Evolutionary conservation across 2,888 invertebrate species (phyloP), one percentile per base, ranked within the genome.

Genomic region (Lepetodrilus schrolli): DNA sequence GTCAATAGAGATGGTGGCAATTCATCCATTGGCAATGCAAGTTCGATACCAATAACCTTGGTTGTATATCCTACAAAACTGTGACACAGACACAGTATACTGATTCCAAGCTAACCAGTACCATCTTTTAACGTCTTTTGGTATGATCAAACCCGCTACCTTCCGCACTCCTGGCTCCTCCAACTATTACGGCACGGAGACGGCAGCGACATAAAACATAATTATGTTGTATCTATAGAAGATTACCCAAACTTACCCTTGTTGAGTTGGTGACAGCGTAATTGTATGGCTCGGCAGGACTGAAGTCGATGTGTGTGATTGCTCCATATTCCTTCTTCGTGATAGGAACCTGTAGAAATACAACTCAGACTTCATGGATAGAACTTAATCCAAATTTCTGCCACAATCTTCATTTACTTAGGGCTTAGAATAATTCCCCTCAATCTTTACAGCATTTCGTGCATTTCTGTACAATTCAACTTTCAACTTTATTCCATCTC

Each of bases 231-330:
- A 37, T 7, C 38, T 10, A 37, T 10, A 13, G 7, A 13, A 43
- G 43, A 17, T 3, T 1, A 4, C n/a, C 4, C 13, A 43, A 20
- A 74, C 88, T 90, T 81, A 97, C 95, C 88, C 96, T 93, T 0
- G 96, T 95, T 0, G 97, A 97, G 88, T 95, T 96, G 72, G 98
- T 97, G 20, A 96, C 95, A 5, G 97, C 97, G 92, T 98, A 96
- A 89, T 95, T 94, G 91, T 96, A 93, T 0, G 98, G 97, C 86
- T 96, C 95, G 8, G 94, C 93, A 0, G 96, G 96, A 77, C 96
- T 95, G 88, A 98, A 96, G 89, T 97, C 95, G 50, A 98, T 93
- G 87, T 95, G 95, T 88, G 97, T 96, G 72, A 99, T 95, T 0
- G 96, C 94, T 23, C 96, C 96, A 91, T 95, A 96, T 91, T 98